Percentiles rank a stretch among this genome's conserved stretches.
Evolutionary conservation across 2,113 vertebrate species (phyloP).

Genomic region (Tragelaphus imberbis): DNA sequence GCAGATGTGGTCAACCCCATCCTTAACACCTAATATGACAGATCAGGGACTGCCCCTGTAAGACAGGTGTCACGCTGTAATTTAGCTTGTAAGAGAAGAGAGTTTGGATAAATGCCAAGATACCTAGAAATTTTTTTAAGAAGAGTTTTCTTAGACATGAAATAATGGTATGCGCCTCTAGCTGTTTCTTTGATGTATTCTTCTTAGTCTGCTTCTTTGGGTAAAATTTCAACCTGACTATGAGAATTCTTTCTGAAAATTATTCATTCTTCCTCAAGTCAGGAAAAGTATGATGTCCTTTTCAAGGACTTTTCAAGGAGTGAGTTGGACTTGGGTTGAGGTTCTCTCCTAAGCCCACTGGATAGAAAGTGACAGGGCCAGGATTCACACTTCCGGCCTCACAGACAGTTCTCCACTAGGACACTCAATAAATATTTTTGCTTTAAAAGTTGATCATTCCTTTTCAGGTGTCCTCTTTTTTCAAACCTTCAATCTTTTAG

Average conservation of each 20-base stretch:
- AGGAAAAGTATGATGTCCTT: background rate
- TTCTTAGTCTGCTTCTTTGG: background rate
- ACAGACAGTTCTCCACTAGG: background rate
- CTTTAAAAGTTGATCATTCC: background rate
- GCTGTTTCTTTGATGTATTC: background rate
- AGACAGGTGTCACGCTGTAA: background rate
- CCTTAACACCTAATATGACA: background rate
- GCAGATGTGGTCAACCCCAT: background rate
- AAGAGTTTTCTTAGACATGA: background rate
- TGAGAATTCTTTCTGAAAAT: background rate
- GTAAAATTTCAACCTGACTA: background rate
- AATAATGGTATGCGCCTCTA: background rate
- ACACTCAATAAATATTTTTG: slow-evolving; percentile 9
- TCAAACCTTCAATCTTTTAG: background rate
- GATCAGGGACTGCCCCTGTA: background rate
- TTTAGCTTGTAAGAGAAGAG: background rate
- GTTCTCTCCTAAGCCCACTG: background rate
- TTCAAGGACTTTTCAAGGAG: background rate
- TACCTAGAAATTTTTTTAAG: background rate
- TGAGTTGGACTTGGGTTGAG: background rate
- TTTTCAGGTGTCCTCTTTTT: background rate
- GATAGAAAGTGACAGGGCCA: background rate
- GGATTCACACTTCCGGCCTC: background rate
- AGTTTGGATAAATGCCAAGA: background rate
- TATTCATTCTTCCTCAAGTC: background rate